These are phyloP conservation scores for Hydractinia echinata DNA, from an alignment of 30 jellyfish, hydroid and myxozoan species.

Conservation along the genomic window DNA sequence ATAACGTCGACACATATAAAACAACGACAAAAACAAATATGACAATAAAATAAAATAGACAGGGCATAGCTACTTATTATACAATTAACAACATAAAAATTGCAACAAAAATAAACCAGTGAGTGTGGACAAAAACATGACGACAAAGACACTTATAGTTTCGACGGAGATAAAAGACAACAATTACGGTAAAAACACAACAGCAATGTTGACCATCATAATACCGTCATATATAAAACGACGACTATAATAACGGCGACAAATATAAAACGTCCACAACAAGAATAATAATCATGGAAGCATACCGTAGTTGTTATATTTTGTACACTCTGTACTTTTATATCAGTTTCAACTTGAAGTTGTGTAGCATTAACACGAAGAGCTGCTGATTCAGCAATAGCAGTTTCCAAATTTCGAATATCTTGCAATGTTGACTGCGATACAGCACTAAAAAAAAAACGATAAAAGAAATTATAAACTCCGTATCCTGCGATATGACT, in stretches of 20 bases:
- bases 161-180: too few species aligned
- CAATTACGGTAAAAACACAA: too few species aligned
- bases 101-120: too few species aligned
- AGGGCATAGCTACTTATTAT: too few species aligned
- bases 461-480: neutral
- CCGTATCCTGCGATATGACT: neutral
- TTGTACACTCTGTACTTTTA: constrained; percentile 19
- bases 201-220: too few species aligned
- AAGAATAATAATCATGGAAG: neutral
- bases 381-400: constrained; percentile 44
- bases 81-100: too few species aligned
- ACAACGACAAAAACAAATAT: too few species aligned
- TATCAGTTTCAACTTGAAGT: constrained; percentile 43
- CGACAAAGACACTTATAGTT: too few species aligned
- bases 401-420: constrained; percentile 42
- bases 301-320: constrained; percentile 62
- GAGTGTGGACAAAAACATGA: too few species aligned
- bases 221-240: neutral
- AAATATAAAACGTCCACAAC: neutral
- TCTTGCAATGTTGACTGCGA: constrained; percentile 67
- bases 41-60: too few species aligned
- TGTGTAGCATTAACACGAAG: constrained; percentile 44
- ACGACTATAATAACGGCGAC: neutral
- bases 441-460: constrained; percentile 41
- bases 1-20: neutral